phyloP scores from a whole-genome alignment of 2,888 invertebrate species.

The Ditylenchus weischeri region DNA sequence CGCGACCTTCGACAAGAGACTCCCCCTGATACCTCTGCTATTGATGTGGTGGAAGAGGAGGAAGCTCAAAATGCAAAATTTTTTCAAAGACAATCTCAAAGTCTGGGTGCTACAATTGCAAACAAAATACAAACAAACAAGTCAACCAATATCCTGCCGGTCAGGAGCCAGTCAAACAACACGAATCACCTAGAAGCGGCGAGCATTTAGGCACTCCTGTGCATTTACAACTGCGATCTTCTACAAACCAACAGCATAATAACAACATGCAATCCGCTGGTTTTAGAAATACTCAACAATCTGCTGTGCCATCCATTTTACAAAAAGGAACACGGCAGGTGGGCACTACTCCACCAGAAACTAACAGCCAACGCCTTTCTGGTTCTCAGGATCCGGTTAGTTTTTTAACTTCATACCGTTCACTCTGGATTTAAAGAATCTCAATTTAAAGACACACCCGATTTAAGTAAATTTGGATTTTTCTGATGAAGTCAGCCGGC shows the following conservation, averaged over 20 bases:
- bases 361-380: neutral
- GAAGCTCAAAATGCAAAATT: constrained; percentile 22
- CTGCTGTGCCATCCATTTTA: constrained; percentile 1
- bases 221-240: neutral
- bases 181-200: no score
- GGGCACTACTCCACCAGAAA: neutral
- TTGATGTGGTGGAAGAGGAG: constrained; percentile 22
- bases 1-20: neutral
- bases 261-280: neutral
- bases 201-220: constrained; percentile 2
- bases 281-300: neutral
- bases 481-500: no score
- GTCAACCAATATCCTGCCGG: neutral
- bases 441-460: no score
- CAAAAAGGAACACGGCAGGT: neutral
- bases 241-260: constrained; percentile 6
- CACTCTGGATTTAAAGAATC: no score
- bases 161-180: neutral
- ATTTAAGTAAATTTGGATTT: no score
- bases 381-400: neutral
- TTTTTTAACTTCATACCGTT: neutral
- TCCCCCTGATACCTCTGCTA: constrained; percentile 9
- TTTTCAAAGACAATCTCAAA: constrained; percentile 11
- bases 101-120: constrained; percentile 1
- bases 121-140: neutral